Evolutionary conservation across 2,888 invertebrate species (phyloP).

Genomic region (Hypolimnas misippus): DNA sequence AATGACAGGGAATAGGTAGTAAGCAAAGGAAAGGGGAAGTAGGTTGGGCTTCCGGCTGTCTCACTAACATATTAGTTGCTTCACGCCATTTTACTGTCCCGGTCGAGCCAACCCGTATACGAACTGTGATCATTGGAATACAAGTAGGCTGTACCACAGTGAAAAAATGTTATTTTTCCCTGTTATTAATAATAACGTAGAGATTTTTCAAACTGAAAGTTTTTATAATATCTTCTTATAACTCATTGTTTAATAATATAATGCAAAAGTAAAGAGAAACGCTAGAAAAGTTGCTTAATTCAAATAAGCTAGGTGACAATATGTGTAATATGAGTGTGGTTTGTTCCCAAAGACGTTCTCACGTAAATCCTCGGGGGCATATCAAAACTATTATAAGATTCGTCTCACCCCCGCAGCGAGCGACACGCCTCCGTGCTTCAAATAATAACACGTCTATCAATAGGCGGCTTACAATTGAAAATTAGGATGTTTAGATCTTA

Average conservation of each 20-base stretch:
- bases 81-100: too few relatives aligned
- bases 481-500: slow-evolving; percentile 1
- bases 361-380: slow-evolving; percentile 25
- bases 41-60: too few relatives aligned
- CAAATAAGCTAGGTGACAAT: slow-evolving; percentile 19
- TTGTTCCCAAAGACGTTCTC: slow-evolving; percentile 26
- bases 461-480: slow-evolving; percentile 5
- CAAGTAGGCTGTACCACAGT: too few relatives aligned
- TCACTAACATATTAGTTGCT: too few relatives aligned
- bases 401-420: slow-evolving; percentile 30
- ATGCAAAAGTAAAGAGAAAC: slow-evolving; percentile 1
- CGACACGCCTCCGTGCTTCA: slow-evolving; percentile 32
- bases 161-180: too few relatives aligned
- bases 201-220: not conserved
- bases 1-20: too few relatives aligned
- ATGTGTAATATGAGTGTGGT: slow-evolving; percentile 16
- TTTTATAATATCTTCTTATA: not conserved
- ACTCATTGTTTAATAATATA: slow-evolving; percentile 8
- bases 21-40: too few relatives aligned
- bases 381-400: slow-evolving; percentile 28
- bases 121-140: too few relatives aligned
- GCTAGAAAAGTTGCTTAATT: slow-evolving; percentile 20
- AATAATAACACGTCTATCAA: slow-evolving; percentile 14
- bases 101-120: too few relatives aligned
- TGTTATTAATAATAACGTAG: not conserved